Conservation (phyloP, 2,888 invertebrate genomes). For the Cosmopolites sordidus region DNA sequence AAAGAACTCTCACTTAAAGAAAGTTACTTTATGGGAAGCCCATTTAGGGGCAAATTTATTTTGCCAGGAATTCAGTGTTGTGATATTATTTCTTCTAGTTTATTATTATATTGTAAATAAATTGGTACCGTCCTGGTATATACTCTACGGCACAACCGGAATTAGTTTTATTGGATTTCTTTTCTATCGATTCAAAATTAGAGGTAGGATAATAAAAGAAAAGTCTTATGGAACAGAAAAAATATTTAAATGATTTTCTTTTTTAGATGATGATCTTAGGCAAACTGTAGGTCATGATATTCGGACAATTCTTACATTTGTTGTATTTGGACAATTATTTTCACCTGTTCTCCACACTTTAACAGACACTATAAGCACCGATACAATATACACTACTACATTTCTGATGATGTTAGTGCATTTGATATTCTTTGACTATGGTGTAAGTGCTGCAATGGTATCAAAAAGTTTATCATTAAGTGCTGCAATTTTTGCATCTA, state of each 20-base stretch:
- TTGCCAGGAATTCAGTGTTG: conserved; percentile 74
- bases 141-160: conserved; percentile 57
- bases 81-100: conserved; percentile 67
- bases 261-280: conserved; percentile 9
- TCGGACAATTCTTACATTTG: conserved; percentile 74
- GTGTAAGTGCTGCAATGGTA: conserved; percentile 79
- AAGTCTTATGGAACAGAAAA: too few relatives aligned
- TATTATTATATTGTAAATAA: conserved; percentile 71
- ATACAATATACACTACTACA: conserved; percentile 93
- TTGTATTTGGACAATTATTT: conserved; percentile 81
- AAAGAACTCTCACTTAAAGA: conserved; percentile 76
- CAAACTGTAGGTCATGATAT: conserved; percentile 56
- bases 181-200: conserved; percentile 49
- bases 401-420: conserved; percentile 83
- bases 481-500: conserved; percentile 90
- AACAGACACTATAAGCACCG: conserved; percentile 94
- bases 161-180: conserved; percentile 61
- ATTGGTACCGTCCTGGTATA: conserved; percentile 59
- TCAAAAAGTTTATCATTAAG: conserved; percentile 90
- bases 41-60: conserved; percentile 72
- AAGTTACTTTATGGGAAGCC: conserved; percentile 67
- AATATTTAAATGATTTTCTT: neutral
- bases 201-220: conserved; percentile 15
- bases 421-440: conserved; percentile 90
- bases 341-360: conserved; percentile 91